Conservation (phyloP, 2,113 vertebrate genomes). For the Aythya baeri region DNA sequence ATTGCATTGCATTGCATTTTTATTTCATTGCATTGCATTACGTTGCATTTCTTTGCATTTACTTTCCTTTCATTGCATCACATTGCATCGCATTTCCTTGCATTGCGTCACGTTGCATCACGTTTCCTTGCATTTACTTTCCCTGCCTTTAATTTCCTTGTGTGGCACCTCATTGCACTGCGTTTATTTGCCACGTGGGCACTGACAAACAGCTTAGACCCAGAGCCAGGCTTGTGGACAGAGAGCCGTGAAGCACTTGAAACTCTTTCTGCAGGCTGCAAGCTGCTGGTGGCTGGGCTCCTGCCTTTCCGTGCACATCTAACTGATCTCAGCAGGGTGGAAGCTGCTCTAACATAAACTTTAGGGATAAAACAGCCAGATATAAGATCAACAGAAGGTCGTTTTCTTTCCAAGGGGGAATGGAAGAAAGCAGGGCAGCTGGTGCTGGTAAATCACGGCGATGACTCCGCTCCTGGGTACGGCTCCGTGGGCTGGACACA, state of each 20-base stretch:
- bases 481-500: neutral
- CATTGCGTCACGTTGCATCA: too few species aligned
- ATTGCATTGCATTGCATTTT: neutral
- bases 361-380: neutral
- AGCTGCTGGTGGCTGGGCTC: neutral
- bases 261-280: neutral
- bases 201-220: neutral
- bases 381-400: neutral
- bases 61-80: neutral
- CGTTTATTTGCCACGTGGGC: rapidly evolving
- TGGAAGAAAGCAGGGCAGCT: neutral
- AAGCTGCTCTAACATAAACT: neutral
- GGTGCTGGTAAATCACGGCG: neutral
- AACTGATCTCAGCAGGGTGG: neutral
- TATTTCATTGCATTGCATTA: neutral
- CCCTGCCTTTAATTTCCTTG: too few species aligned
- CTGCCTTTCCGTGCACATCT: neutral
- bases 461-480: neutral
- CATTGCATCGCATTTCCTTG: neutral
- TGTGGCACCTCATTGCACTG: neutral
- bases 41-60: neutral
- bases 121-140: neutral
- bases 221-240: too few species aligned
- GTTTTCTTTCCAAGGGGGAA: neutral
- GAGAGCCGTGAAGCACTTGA: neutral